Evolutionary conservation across 2,113 vertebrate species (phyloP), one percentile per base, ranked within the genome.

Genomic region (Planiliza haematocheilus): DNA sequence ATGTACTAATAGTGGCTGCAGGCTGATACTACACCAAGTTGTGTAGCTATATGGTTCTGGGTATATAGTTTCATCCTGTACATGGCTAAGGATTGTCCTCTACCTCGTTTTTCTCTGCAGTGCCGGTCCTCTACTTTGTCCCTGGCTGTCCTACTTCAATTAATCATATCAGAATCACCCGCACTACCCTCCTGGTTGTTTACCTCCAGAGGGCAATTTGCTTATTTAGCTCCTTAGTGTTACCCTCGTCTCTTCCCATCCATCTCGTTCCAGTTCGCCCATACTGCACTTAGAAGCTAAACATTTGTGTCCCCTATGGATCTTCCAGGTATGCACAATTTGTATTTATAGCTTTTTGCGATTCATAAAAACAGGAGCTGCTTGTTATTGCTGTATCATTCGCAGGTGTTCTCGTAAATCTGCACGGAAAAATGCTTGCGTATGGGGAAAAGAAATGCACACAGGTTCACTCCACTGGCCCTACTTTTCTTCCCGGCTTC

Each of bases 111-210:
- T 83, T 51, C 83, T 70, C 83, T 83, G 88, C 82, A 87, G 58
- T 74, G 70, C 71, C 1, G 77, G 78, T 77, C 85, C 80, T 89
- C 80, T 87, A n/a, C 78, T 52, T 77, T 77, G 89, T 90, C 90
- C 89, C 88, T 88, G 82, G 74, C 58, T 88, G 90, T 91, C 90
- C 90, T 90, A 88, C 85, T 92, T 91, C 84, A 91, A 90, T 91
- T 91, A 91, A 91, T 92, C 89, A 92, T 89, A 89, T 89, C 66
- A 90, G 80, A 86, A 77, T 90, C 85, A 83, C 79, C 74, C 17
- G 16, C 74, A 45, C 79, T 61, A 78, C 83, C 79, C 78, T 60
- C 72, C 16, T 57, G 55, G 73, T 59, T 82, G 85, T 89, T 90
- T 90, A 84, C 85, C 86, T 90, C 90, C 77, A 88, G 85, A 84